Base-by-base conservation (phyloP, 2,888 invertebrate genomes). In the Bombylius major region DNA sequence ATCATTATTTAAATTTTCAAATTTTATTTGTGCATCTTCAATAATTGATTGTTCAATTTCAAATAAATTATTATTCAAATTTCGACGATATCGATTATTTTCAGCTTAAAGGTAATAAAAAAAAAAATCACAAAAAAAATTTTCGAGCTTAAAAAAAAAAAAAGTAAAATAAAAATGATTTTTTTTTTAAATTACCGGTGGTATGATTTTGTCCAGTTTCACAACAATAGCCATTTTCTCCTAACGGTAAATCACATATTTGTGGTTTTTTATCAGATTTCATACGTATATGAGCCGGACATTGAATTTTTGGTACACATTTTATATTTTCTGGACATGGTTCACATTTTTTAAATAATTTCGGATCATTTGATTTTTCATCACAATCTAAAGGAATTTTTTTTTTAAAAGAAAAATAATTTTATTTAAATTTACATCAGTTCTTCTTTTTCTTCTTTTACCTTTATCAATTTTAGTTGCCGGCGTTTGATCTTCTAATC, bases 231-330 rank as follows among this genome's bases (percentile, higher is more conserved):
- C 85, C 85, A 57, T 66, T 67, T 5, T 75, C 65, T 0, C 76
- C 76, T 4, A 63, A 62, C 3, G 69, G 62, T 13, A 82, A 69
- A 53, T 79, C 79, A 62, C 84, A 85, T 32, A 72, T 65, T 13
- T 77, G 78, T 1, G 76, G 73, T 56, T 69, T 70, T 44, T 70
- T 67, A 48, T 67, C 61, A 0, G 59, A 61, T 47, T 63, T 62
- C 67, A 70, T 65, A 5, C 75, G 70, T 5, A 83, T 69, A 66
- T 82, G 83, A 0, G 82, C 83, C 1, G 85, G 84, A 66, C 85
- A 86, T 66, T 82, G 82, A 32, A 86, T 77, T 60, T 76, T 78
- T 1, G 82, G 79, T 5, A 84, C 82, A 63, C 84, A 85, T 49
- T 65, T 65, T 0, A 79, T 76, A 11, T 72, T 69, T 1, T 73